These are phyloP conservation scores for Notarius lentiginosus DNA, from an alignment of 2,113 vertebrate genomes.

Conservation along the genomic window DNA sequence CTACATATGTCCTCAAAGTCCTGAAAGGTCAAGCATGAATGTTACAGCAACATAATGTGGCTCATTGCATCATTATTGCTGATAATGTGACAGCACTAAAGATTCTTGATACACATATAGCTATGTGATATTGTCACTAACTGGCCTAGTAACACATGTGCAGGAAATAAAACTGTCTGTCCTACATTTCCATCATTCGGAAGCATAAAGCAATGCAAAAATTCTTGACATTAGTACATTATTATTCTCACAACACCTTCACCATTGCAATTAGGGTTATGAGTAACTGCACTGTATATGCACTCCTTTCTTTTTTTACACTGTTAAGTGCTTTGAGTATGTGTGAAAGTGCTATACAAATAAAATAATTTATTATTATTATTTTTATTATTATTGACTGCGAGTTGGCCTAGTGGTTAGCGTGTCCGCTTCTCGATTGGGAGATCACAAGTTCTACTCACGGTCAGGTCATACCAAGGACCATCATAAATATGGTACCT, in stretches of 20 bases:
- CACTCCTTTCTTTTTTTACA: too few species aligned
- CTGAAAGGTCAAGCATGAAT: background rate
- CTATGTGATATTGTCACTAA: background rate
- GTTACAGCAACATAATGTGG: background rate
- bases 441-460: too few species aligned
- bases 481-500: too few species aligned
- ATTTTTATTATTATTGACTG: too few species aligned
- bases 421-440: too few species aligned
- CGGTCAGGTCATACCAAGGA: too few species aligned
- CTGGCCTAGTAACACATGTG: conserved; percentile 10
- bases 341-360: too few species aligned
- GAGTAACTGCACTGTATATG: background rate
- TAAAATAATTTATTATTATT: too few species aligned
- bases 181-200: conserved; percentile 13
- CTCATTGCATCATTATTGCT: conserved; percentile 17
- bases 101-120: background rate
- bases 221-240: background rate
- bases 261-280: background rate
- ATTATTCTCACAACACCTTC: background rate
- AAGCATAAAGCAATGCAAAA: background rate
- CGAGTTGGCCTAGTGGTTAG: too few species aligned
- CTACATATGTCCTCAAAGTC: conserved; percentile 6
- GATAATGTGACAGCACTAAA: background rate
- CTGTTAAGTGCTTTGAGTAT: too few species aligned
- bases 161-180: conserved; percentile 17